These are phyloP conservation scores for Enteromius trimaculatus DNA, from an alignment of 2,797 vertebrate genomes.

Conservation along the genomic window DNA sequence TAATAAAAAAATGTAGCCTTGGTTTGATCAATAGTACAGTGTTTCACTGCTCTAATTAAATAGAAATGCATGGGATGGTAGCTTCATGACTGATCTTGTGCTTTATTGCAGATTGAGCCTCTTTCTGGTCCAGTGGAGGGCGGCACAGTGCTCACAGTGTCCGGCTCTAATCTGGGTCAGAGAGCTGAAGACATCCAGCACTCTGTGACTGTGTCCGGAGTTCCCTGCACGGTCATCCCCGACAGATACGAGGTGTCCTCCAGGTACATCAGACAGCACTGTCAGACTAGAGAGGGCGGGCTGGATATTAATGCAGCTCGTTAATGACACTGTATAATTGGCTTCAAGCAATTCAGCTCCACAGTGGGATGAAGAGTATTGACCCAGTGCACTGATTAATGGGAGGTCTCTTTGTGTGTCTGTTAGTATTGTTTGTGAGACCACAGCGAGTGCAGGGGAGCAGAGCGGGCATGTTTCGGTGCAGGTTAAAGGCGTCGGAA, in stretches of 20 bases:
- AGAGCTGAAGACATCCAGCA: conserved; percentile 89
- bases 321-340: conserved; percentile 33
- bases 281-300: background rate
- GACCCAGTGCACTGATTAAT: conserved; percentile 29
- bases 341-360: conserved; percentile 19
- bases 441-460: conserved; percentile 79
- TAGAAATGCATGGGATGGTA: background rate
- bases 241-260: conserved; percentile 92
- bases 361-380: conserved; percentile 22
- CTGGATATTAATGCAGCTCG: background rate
- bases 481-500: conserved; percentile 86
- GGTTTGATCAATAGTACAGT: background rate
- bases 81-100: conserved; percentile 25
- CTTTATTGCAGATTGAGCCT: conserved; percentile 84
- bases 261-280: conserved; percentile 73
- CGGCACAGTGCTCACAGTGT: conserved; percentile 91
- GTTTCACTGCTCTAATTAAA: background rate
- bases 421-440: conserved; percentile 88
- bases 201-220: conserved; percentile 88
- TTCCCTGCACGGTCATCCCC: conserved; percentile 86
- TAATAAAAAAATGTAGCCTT: background rate
- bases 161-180: conserved; percentile 96
- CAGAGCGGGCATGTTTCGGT: conserved; percentile 83
- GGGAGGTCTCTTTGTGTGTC: conserved; percentile 15
- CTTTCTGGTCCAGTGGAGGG: conserved; percentile 90